Percentiles rank a stretch among this genome's conserved stretches.
phyloP scores from a whole-genome alignment of 2,888 invertebrate species.

The Dryadula phaetusa region DNA sequence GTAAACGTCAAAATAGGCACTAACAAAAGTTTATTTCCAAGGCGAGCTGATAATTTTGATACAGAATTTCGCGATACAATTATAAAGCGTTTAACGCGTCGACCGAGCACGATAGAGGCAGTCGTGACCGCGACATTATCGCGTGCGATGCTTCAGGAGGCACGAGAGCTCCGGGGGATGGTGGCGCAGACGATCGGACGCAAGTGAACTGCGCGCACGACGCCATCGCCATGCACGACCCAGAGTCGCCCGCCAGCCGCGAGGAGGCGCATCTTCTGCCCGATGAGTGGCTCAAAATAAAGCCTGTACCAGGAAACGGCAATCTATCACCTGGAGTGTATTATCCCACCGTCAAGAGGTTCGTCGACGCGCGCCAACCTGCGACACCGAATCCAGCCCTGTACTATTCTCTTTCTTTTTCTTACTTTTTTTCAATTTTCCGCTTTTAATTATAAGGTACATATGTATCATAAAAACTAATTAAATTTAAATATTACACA shows the following conservation, averaged over 20 bases:
- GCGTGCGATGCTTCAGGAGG: slow-evolving; percentile 80
- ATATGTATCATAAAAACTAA: slow-evolving; percentile 50
- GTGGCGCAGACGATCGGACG: slow-evolving; percentile 65
- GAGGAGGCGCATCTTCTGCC: slow-evolving; percentile 80
- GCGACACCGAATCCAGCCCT: slow-evolving; percentile 70
- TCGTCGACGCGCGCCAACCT: slow-evolving; percentile 68
- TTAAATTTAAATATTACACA: slow-evolving; percentile 58
- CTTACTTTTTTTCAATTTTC: slow-evolving; percentile 48
- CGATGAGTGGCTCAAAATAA: slow-evolving; percentile 80
- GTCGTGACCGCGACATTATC: slow-evolving; percentile 83
- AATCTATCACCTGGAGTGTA: slow-evolving; percentile 80
- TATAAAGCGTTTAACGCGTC: slow-evolving; percentile 79
- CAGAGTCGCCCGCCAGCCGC: slow-evolving; percentile 78
- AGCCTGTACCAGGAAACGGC: slow-evolving; percentile 71
- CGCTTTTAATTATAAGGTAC: slow-evolving; percentile 49
- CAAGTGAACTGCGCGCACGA: slow-evolving; percentile 63
- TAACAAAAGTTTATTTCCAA: slow-evolving; percentile 76
- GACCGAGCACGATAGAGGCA: slow-evolving; percentile 68
- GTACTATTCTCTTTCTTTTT: slow-evolving; percentile 76
- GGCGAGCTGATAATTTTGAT: slow-evolving; percentile 78
- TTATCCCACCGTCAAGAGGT: slow-evolving; percentile 81
- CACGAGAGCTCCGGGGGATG: slow-evolving; percentile 70
- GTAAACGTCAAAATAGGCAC: slow-evolving; percentile 66
- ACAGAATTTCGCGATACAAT: slow-evolving; percentile 80
- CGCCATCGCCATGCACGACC: slow-evolving; percentile 78